Base-by-base conservation (phyloP, 2,797 vertebrate species). In the Etheostoma nigrum region DNA sequence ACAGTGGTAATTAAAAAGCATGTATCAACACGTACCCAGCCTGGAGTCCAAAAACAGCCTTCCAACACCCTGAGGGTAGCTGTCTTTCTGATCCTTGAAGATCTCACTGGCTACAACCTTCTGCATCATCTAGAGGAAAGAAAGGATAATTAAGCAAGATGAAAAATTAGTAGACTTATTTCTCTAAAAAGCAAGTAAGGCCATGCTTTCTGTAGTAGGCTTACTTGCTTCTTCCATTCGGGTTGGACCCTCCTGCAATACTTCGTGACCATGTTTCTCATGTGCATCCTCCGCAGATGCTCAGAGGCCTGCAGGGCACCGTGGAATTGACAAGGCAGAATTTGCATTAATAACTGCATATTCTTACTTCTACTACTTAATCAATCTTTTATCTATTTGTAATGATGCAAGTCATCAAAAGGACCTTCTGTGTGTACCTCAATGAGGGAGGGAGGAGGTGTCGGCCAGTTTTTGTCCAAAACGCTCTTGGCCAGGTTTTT, bases 151-250 rank as follows among this genome's bases (percentile, higher is more conserved):
- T 21, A 77, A 52, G 16, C 2, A 59, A 15, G 5, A 23, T 23
- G 7, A 30, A 53, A 13, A 44, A 49, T 0, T 36, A 2, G 6
- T 2, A 48, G 6, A 23, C 4, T 15, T 3, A 49, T 33, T 16
- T 4, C 25, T 27, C 66, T 21, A 45, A 18, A 1, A 14, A 33
- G 19, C 6, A 23, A 53, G 19, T 6, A 48, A 25, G 36, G 21
- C 9, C 23, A 13, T n/a, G 10, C 15, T 10, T 40, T 51, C 42
- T 64, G 6, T 54, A 4, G 21, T 47, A 14, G 62, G 2, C 5
- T 12, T 72, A 99, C 98, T 97, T 99, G 98, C 87, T 97, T 97
- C 89, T 97, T 98, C 98, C 97, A 99, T 84, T 99, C 98, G 0
- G 97, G 96, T 79, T 97, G 97, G 92, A 99, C 97, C 25, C 94